Evolutionary conservation across 37 sponge, comb jelly and placozoan genomes (phyloP).

Genomic region (Eunapius fragilis): DNA sequence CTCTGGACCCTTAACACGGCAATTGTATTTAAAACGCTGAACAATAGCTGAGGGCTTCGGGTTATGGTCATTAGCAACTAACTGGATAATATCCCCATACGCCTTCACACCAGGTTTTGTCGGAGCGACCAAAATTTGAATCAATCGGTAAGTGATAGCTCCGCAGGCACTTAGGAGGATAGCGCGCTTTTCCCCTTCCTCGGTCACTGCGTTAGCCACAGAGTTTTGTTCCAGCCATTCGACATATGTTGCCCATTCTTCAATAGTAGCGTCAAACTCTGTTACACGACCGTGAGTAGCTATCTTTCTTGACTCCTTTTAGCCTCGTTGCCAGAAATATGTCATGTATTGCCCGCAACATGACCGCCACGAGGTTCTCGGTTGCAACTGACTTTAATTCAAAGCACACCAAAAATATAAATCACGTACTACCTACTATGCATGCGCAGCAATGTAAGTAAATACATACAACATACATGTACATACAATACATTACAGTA

Average conservation of each 20-base stretch:
- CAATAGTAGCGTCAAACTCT: not conserved
- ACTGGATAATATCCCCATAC: not conserved
- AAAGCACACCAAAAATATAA: too few species aligned
- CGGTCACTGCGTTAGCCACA: not conserved
- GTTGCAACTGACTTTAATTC: too few species aligned
- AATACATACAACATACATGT: too few species aligned
- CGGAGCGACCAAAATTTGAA: not conserved
- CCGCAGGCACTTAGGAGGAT: conserved; percentile 8
- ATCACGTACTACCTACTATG: too few species aligned
- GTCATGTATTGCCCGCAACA: too few species aligned
- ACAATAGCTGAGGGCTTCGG: not conserved
- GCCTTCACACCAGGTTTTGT: not conserved
- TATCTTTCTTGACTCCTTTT: too few species aligned
- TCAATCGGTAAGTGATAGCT: not conserved
- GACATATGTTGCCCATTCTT: conserved; percentile 6
- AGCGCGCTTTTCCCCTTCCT: not conserved
- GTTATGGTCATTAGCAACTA: not conserved
- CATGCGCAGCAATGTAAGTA: too few species aligned
- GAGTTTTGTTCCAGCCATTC: not conserved
- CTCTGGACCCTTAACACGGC: too few species aligned
- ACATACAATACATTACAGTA: too few species aligned
- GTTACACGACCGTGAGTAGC: too few species aligned
- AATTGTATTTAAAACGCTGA: conserved; percentile 1
- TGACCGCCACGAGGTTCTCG: too few species aligned
- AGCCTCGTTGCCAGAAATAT: too few species aligned